Base-by-base conservation (phyloP, 2,888 invertebrate species). In the Cetonia aurata region DNA sequence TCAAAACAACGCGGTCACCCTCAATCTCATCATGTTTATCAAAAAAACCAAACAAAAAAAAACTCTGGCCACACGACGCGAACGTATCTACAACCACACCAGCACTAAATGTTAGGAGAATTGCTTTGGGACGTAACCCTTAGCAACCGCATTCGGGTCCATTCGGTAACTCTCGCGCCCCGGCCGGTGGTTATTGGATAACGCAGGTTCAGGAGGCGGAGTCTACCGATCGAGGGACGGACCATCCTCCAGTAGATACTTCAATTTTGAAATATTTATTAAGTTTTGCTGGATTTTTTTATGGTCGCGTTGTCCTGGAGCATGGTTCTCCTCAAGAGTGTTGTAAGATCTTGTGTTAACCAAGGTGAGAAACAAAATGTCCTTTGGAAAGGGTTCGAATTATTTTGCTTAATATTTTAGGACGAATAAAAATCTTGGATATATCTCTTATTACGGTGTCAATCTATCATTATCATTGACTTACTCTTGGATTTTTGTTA, bases 121-220 rank as follows among this genome's bases (percentile, higher is more conserved):
- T 79, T 78, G 78, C 82, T 80, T 83, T 80, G 79, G 77, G 78
- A 78, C 81, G 85, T 85, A 80, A 81, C 85, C 85, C 85, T 79
- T 84, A 79, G 84, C 84, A 85, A 85, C 85, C 76, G 68, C 53
- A 46, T 69, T 85, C 85, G 85, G 65, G 17, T 6, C 53, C 17
- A 19, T 71, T 80, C 85, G 85, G n/a, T 15, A 3, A 15, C 8
- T 6, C 59, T 78, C 84, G 84, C 69, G 10, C 12, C 62, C 48
- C 56, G 55, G 52, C 44, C 52, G 37, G 9, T 37, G 41, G n/a
- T 66, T 66, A 82, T 83, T 83, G 82, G 83, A 37, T 65, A 73
- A 12, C 6, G 52, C 13, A 67, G 42, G 17, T 56, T 48, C 67
- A 37, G 56, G 68, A 55, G 76, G 73, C 71, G 71, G 71, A 71